Evolutionary conservation across 2,888 invertebrate genomes (phyloP).

Genomic region (Strigamia maritima): DNA sequence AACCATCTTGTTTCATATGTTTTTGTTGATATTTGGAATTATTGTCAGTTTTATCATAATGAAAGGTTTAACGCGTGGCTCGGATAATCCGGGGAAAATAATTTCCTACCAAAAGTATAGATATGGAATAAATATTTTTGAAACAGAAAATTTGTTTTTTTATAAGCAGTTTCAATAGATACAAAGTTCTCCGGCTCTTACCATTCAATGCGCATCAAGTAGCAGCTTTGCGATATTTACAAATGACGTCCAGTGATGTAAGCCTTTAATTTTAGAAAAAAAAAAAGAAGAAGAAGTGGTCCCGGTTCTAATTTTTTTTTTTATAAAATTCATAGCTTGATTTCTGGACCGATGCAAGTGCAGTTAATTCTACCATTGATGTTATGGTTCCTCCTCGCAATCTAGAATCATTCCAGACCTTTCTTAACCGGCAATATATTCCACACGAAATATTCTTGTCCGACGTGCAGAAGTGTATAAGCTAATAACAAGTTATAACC

Average conservation of each 20-base stretch:
- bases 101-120: background rate
- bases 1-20: background rate
- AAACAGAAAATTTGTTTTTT: background rate
- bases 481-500: background rate
- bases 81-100: background rate
- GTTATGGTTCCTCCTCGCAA: constrained; percentile 38
- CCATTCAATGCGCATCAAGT: background rate
- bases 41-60: background rate
- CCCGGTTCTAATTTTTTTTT: no score
- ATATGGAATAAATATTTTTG: background rate
- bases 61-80: background rate
- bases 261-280: background rate
- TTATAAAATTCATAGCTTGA: constrained; percentile 35
- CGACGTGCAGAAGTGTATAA: background rate
- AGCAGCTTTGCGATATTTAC: background rate
- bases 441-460: background rate
- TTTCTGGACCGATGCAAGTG: constrained; percentile 38
- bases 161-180: background rate
- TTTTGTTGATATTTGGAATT: background rate
- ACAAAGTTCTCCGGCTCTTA: background rate
- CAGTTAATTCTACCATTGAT: constrained; percentile 33
- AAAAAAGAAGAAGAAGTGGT: no score
- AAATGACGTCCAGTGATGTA: constrained; percentile 6
- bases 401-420: background rate
- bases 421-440: background rate